Base-by-base conservation (phyloP, 2,888 invertebrate genomes). In the Thyatira batis region DNA sequence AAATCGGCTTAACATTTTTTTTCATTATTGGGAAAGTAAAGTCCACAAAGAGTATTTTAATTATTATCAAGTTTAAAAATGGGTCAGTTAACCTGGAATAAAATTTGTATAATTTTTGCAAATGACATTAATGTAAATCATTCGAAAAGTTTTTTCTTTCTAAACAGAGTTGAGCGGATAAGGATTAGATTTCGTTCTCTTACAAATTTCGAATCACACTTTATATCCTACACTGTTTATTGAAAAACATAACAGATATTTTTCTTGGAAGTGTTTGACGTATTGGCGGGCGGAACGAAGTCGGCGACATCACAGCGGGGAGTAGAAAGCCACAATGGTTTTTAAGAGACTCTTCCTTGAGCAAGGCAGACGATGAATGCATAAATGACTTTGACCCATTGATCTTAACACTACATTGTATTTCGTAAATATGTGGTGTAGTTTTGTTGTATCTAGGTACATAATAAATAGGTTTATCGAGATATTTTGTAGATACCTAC, bases 351-450 rank as follows among this genome's bases (percentile, higher is more conserved):
- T 80, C 76, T 72, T 75, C 76, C 71, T 72, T 78, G 69, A 72
- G 71, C 72, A 62, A 60, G 65, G 70, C 67, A 67, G 66, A 68
- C 74, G 74, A 69, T 82, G 84, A 87, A 86, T 84, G 78, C 72
- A 76, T 73, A 81, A 84, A 84, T 78, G 82, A 87, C 87, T 87
- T 85, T 87, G 85, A 88, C 87, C 88, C 89, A 89, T 89, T 87
- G 89, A 89, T 89, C 89, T 82, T 84, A 79, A 86, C 83, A 80
- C 82, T 73, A 78, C 81, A 77, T 86, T 87, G 80, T 83, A 60
- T 58, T 60, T 54, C 58, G 63, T 68, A 76, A 68, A 64, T 65
- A 78, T 75, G 69, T 68, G 73, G 62, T 71, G 69, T 61, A 53
- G 63, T 64, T 65, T 69, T 76, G 70, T 76, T 73, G 69, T 75